Evolutionary conservation across 2,888 invertebrate genomes (phyloP), one percentile per base, ranked within the genome.

Genomic region (Plusia festucae): DNA sequence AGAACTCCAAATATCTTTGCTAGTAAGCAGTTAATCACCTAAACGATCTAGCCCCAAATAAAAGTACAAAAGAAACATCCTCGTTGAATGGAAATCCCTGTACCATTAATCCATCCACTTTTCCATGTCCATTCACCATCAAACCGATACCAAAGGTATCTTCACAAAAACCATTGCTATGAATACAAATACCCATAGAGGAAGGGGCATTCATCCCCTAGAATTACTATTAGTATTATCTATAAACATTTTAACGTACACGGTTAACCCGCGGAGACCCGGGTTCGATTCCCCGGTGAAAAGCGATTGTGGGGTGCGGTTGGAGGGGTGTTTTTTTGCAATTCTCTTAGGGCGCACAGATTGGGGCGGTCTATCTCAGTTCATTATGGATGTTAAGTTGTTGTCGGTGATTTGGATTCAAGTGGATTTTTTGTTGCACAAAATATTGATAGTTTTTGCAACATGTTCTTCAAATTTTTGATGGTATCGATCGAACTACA

Each of bases 191-290:
- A 90, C 93, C 91, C 82, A 85, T 86, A 90, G 89, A 83, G 68
- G 67, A 65, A 79, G 84, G 90, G 90, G 89, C 84, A 70, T 80
- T 65, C 72, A 78, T 84, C 88, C 90, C 89, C 86, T 84, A 91
- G 91, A 90, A 91, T 91, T 90, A 92, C 91, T 91, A 93, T 93
- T 92, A 91, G 92, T 88, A 93, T 95, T 94, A 94, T 94, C 93
- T 94, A 92, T 94, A 94, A 95, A 94, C 94, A 94, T 95, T 94
- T 94, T 93, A 94, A 90, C 92, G 91, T 91, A 87, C 85, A 79
- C 93, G 91, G 91, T 94, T 94, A 94, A 95, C 94, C 94, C 93
- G 90, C 88, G 93, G 92, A 93, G 93, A 93, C 93, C 93, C 91
- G 81, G 79, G 88, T 89, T 90, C 84, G 87, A 88, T 88, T 90